Conservation (phyloP, 2,113 vertebrate species). For the Labeo catla region DNA sequence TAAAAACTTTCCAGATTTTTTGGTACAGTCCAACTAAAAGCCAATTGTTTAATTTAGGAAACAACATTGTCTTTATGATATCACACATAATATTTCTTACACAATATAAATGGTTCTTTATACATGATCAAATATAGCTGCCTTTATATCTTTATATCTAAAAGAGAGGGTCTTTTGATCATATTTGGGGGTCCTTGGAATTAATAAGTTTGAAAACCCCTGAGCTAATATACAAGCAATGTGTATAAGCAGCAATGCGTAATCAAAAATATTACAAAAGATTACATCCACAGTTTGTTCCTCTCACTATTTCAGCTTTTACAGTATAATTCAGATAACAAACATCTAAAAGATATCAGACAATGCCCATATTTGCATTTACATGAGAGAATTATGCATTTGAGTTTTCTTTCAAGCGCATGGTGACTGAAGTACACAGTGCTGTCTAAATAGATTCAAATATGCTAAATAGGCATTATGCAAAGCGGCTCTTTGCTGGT, state of each 20-base stretch:
- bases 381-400: background rate
- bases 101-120: background rate
- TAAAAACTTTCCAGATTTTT: background rate
- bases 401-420: background rate
- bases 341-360: background rate
- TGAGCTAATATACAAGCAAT: slow-evolving; percentile 2
- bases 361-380: background rate
- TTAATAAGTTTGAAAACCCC: background rate
- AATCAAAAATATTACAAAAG: background rate
- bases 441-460: slow-evolving; percentile 30
- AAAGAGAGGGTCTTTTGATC: background rate
- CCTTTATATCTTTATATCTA: background rate
- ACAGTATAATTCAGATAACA: background rate
- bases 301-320: background rate
- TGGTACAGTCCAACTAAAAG: background rate
- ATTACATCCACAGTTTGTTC: slow-evolving; percentile 34
- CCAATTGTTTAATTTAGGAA: background rate
- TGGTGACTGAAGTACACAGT: background rate
- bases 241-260: background rate
- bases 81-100: background rate
- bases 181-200: background rate
- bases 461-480: slow-evolving; percentile 35
- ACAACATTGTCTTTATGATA: background rate
- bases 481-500: background rate
- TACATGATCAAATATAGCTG: slow-evolving; percentile 9